Evolutionary conservation across 64 coral and sea anemone genomes (phyloP).

Genomic region (Exaiptasia diaphana): DNA sequence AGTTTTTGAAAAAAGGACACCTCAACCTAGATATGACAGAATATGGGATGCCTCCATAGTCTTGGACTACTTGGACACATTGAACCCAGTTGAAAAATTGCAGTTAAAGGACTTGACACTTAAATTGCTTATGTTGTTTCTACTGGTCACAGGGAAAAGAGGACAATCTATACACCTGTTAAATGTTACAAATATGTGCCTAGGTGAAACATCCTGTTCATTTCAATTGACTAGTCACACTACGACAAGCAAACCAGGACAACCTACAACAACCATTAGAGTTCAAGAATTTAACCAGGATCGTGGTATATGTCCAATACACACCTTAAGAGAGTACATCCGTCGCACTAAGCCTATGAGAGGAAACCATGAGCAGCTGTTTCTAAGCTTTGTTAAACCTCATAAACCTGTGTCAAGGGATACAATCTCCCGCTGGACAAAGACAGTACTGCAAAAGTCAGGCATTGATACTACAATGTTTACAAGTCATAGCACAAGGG

Average conservation of each 20-base stretch:
- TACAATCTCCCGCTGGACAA: conserved; percentile 30
- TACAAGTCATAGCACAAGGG: conserved; percentile 48
- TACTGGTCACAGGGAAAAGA: conserved; percentile 35
- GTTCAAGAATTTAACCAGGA: conserved; percentile 23
- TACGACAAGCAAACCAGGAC: conserved; percentile 42
- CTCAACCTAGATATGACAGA: conserved; percentile 38
- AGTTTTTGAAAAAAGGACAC: conserved; percentile 41
- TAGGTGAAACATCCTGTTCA: background rate
- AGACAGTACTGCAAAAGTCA: conserved; percentile 25
- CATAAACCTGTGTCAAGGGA: conserved; percentile 14
- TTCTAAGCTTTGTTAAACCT: conserved; percentile 29
- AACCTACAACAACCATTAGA: background rate
- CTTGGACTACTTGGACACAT: conserved; percentile 8
- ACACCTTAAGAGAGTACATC: conserved; percentile 25
- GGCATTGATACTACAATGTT: conserved; percentile 24
- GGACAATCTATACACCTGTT: conserved; percentile 43
- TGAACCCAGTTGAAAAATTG: conserved; percentile 8
- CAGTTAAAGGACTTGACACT: conserved; percentile 38
- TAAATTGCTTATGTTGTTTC: conserved; percentile 41
- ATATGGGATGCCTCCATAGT: conserved; percentile 41
- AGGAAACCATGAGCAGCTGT: conserved; percentile 32
- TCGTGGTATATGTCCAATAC: conserved; percentile 9
- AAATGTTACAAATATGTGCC: conserved; percentile 29
- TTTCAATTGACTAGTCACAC: conserved; percentile 32
- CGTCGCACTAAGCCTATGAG: conserved; percentile 4